These are phyloP conservation scores for Saccostrea echinata DNA, from an alignment of 1,140 invertebrate species.

Conservation along the genomic window DNA sequence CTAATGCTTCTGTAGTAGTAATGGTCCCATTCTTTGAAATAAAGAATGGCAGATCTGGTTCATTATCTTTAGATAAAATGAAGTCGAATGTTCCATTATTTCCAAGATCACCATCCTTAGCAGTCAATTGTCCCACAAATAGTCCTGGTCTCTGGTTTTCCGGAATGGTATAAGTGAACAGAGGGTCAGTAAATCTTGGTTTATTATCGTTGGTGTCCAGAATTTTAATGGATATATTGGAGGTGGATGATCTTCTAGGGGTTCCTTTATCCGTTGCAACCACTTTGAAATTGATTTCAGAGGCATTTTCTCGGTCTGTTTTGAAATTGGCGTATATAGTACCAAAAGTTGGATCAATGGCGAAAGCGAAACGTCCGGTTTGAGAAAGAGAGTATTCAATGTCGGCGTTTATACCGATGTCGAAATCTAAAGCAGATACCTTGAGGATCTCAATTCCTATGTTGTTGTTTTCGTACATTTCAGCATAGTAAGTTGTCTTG, in stretches of 20 bases:
- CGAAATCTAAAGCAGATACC: conserved; percentile 63
- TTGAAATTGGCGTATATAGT: conserved; percentile 89
- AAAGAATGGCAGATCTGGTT: conserved; percentile 56
- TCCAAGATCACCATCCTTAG: conserved; percentile 94
- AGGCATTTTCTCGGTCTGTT: conserved; percentile 82
- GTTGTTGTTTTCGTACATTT: conserved; percentile 70
- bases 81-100: conserved; percentile 85
- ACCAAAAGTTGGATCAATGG: conserved; percentile 92
- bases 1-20: conserved; percentile 87
- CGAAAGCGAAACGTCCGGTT: conserved; percentile 82
- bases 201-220: conserved; percentile 84
- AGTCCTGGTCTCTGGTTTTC: conserved; percentile 89
- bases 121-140: conserved; percentile 89
- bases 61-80: conserved; percentile 33
- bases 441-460: conserved; percentile 64
- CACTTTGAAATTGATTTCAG: conserved; percentile 58
- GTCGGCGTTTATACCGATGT: conserved; percentile 81
- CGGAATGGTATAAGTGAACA: conserved; percentile 79
- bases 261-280: conserved; percentile 87
- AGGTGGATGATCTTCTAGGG: conserved; percentile 86
- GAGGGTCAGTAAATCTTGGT: conserved; percentile 64
- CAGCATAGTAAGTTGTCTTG: conserved; percentile 54
- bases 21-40: conserved; percentile 65
- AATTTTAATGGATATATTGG: conserved; percentile 80
- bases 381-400: conserved; percentile 56